Conservation (phyloP, 2,113 vertebrate species). For the Sphyrna mokarran region DNA sequence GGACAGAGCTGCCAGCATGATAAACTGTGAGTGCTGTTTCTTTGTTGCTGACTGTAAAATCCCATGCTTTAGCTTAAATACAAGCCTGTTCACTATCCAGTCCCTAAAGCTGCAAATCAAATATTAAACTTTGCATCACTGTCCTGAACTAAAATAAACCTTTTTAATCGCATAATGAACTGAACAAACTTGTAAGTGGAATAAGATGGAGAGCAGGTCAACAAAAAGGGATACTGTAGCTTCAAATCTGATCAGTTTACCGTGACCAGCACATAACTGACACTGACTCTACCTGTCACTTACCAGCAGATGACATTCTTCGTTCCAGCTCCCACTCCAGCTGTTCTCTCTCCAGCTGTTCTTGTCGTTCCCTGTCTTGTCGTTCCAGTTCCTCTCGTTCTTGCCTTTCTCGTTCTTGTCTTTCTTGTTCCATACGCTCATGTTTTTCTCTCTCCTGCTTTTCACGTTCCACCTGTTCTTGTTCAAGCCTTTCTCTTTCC, state of each 20-base stretch:
- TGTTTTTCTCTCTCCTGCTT: conserved; percentile 66
- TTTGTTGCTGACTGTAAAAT: background rate
- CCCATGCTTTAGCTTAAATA: background rate
- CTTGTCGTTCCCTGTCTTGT: conserved; percentile 61
- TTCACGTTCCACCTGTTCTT: conserved; percentile 63
- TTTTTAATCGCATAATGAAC: background rate
- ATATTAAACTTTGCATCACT: background rate
- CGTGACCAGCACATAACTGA: background rate
- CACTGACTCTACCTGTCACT: background rate
- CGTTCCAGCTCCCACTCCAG: conserved; percentile 83
- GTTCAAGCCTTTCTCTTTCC: conserved; percentile 66
- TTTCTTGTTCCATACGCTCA: conserved; percentile 54
- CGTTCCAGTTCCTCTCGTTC: conserved; percentile 59
- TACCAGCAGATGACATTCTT: conserved; percentile 57
- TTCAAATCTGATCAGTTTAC: background rate
- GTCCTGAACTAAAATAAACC: background rate
- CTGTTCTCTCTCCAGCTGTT: conserved; percentile 62
- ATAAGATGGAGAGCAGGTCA: background rate
- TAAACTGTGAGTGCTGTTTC: background rate
- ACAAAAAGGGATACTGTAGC: conserved; percentile 15
- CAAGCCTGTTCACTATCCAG: background rate
- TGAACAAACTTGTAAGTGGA: background rate
- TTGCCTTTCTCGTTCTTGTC: conserved; percentile 57
- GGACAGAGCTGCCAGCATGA: background rate
- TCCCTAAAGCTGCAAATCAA: background rate